Evolutionary conservation across 1,140 invertebrate species (phyloP).

Genomic region (Drosophila sulfurigaster): DNA sequence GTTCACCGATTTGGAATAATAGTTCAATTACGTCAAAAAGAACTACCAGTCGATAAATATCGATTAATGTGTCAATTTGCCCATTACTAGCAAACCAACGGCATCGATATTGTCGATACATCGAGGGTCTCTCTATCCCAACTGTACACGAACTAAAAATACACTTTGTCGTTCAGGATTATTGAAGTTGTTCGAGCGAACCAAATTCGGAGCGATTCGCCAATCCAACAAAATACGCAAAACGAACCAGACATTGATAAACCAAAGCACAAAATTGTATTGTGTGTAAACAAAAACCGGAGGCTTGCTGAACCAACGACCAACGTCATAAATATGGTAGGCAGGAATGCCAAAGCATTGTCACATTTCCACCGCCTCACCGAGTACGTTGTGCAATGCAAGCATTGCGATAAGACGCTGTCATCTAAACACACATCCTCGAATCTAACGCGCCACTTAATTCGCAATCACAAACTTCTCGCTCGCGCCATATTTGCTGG

Average conservation of each 20-base stretch:
- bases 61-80: too few species aligned
- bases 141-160: slow-evolving; percentile 36
- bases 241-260: slow-evolving; percentile 40
- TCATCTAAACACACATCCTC: slow-evolving; percentile 75
- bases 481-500: slow-evolving; percentile 65
- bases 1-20: too few species aligned
- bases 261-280: slow-evolving; percentile 37
- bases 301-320: not conserved
- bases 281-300: slow-evolving; percentile 9
- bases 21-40: too few species aligned
- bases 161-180: slow-evolving; percentile 27
- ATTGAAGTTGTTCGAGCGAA: slow-evolving; percentile 32
- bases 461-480: slow-evolving; percentile 67
- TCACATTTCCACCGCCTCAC: slow-evolving; percentile 71
- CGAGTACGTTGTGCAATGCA: slow-evolving; percentile 76
- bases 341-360: slow-evolving; percentile 70
- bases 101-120: not conserved
- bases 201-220: slow-evolving; percentile 24
- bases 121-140: slow-evolving; percentile 2
- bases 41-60: too few species aligned
- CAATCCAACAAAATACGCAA: slow-evolving; percentile 27
- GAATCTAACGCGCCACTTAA: slow-evolving; percentile 74
- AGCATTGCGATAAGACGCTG: slow-evolving; percentile 75
- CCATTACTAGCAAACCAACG: too few species aligned
- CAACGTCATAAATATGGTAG: slow-evolving; percentile 59